Conservation (phyloP, 2,797 vertebrate species). For the Pantherophis vulpinus region DNA sequence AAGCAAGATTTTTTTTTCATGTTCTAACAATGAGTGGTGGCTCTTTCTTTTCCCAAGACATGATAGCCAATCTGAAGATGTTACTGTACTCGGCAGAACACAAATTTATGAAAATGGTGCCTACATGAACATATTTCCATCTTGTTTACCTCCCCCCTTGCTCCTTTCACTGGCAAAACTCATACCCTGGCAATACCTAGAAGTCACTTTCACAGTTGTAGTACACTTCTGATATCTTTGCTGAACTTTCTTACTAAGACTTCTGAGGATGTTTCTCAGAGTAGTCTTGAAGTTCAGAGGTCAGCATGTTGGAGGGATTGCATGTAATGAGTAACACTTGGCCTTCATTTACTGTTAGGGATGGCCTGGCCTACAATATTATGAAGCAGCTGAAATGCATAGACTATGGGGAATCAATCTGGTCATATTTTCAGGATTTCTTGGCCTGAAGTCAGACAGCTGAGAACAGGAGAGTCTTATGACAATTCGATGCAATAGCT, state of each 20-base stretch:
- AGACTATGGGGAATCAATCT: slow-evolving; percentile 56
- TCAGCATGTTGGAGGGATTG: slow-evolving; percentile 45
- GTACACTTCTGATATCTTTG: slow-evolving; percentile 53
- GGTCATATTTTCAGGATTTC: slow-evolving; percentile 41
- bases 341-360: slow-evolving; percentile 49
- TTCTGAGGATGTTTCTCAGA: slow-evolving; percentile 54
- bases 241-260: slow-evolving; percentile 53
- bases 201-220: slow-evolving; percentile 30
- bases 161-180: neutral
- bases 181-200: neutral
- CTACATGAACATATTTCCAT: neutral
- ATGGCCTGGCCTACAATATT: slow-evolving; percentile 45
- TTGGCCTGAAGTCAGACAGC: slow-evolving; percentile 48
- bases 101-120: neutral
- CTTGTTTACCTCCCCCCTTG: slow-evolving; percentile 15
- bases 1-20: neutral
- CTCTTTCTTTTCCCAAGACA: neutral
- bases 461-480: slow-evolving; percentile 34
- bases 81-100: neutral
- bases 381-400: slow-evolving; percentile 54
- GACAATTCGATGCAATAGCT: slow-evolving; percentile 6
- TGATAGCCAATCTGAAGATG: neutral
- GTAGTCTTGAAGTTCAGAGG: slow-evolving; percentile 62
- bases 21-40: neutral
- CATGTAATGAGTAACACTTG: slow-evolving; percentile 59